Conservation (phyloP, 1,140 invertebrate species). For the Amphibalanus amphitrite region DNA sequence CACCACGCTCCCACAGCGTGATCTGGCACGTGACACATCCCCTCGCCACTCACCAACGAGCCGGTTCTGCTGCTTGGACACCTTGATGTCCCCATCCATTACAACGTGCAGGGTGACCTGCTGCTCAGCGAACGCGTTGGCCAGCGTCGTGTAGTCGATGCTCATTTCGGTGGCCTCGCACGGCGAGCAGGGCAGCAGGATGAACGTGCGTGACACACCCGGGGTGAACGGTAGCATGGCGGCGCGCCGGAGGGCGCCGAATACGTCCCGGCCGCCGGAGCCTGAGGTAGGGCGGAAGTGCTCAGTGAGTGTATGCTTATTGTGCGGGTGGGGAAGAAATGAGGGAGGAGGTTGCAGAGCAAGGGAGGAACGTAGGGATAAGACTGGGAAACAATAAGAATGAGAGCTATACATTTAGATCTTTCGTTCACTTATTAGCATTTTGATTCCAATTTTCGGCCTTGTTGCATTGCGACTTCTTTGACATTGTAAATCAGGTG, state of each 20-base stretch:
- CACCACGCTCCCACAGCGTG: no score
- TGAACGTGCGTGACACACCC: slow-evolving; percentile 63
- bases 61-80: neutral
- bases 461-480: no score
- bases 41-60: neutral
- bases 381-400: no score
- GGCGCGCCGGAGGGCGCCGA: slow-evolving; percentile 54
- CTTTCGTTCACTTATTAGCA: no score
- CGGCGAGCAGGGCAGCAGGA: slow-evolving; percentile 58
- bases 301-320: no score
- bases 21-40: no score
- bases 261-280: slow-evolving; percentile 43
- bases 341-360: no score
- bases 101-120: slow-evolving; percentile 64
- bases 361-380: no score
- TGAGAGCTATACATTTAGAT: no score
- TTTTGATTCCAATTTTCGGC: no score
- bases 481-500: no score
- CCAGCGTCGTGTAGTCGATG: slow-evolving; percentile 56
- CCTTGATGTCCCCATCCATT: slow-evolving; percentile 51
- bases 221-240: slow-evolving; percentile 57
- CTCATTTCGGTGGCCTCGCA: slow-evolving; percentile 50
- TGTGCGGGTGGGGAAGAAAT: no score
- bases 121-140: slow-evolving; percentile 55
- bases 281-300: neutral